These are phyloP conservation scores for Rhagoletis zephyria DNA, from an alignment of 1,140 invertebrate species.

Conservation along the genomic window DNA sequence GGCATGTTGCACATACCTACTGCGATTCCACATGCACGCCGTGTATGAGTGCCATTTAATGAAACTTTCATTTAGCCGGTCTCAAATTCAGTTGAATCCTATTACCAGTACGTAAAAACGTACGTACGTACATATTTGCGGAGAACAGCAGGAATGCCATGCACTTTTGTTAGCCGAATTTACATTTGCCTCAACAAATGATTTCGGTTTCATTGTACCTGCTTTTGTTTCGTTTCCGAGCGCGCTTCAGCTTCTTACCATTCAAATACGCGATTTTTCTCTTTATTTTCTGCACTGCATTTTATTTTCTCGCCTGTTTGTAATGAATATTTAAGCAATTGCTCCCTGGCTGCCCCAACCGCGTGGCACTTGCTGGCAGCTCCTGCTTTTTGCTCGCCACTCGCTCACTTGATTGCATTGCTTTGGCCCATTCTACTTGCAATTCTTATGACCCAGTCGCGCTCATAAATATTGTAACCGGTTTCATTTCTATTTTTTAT, in stretches of 20 bases:
- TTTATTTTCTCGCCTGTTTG: constrained; percentile 19
- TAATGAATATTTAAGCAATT: constrained; percentile 46
- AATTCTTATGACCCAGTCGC: constrained; percentile 46
- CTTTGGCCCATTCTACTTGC: not conserved
- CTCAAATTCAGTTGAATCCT: not conserved
- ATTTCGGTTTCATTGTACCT: constrained; percentile 17
- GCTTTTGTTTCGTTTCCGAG: not conserved
- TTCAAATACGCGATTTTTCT: not conserved
- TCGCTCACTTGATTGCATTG: not conserved
- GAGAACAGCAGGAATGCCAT: not conserved
- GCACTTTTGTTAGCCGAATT: not conserved
- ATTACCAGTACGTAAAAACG: not conserved
- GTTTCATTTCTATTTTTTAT: not conserved
- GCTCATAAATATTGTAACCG: constrained; percentile 40
- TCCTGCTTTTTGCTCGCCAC: not conserved
- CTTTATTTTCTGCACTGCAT: constrained; percentile 28
- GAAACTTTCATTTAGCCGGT: constrained; percentile 38
- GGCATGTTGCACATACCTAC: not conserved
- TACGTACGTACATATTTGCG: not conserved
- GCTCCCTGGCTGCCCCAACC: constrained; percentile 5
- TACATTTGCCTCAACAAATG: constrained; percentile 7
- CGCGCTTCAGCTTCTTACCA: not conserved
- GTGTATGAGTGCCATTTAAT: constrained; percentile 47
- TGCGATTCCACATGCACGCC: not conserved
- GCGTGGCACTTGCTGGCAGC: not conserved